Conservation (phyloP, 2,113 vertebrate species). For the Malurus alboscapulatus region DNA sequence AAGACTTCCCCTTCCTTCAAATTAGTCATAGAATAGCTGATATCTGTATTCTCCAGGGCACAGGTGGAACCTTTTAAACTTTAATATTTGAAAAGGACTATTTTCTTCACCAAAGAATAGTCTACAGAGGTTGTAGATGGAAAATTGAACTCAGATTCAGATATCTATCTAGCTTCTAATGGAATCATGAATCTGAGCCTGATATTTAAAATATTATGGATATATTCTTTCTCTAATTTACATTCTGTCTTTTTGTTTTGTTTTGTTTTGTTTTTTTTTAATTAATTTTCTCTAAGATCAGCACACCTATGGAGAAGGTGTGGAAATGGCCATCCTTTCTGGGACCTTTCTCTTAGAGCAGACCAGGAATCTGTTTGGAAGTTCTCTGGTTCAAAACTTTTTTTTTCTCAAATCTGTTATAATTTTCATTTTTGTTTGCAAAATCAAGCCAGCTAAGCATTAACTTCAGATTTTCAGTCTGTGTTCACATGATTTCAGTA, state of each 20-base stretch:
- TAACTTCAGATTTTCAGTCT: neutral
- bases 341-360: neutral
- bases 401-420: neutral
- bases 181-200: neutral
- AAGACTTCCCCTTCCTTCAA: neutral
- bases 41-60: neutral
- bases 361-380: neutral
- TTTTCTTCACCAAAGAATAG: neutral
- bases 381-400: neutral
- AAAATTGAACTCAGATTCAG: neutral
- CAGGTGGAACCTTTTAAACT: neutral
- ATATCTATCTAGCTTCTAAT: neutral
- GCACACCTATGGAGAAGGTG: rapidly evolving
- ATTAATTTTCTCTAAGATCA: neutral
- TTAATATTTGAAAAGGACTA: neutral
- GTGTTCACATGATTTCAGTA: neutral
- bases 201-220: neutral
- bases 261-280: neutral
- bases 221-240: neutral
- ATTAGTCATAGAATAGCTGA: neutral
- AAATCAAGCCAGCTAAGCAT: neutral
- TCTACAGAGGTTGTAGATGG: neutral
- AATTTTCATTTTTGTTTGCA: neutral
- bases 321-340: neutral
- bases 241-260: neutral